Evolutionary conservation across 2,888 invertebrate species (phyloP), one percentile per base, ranked within the genome.

Genomic region (Tenthredo mesomela): DNA sequence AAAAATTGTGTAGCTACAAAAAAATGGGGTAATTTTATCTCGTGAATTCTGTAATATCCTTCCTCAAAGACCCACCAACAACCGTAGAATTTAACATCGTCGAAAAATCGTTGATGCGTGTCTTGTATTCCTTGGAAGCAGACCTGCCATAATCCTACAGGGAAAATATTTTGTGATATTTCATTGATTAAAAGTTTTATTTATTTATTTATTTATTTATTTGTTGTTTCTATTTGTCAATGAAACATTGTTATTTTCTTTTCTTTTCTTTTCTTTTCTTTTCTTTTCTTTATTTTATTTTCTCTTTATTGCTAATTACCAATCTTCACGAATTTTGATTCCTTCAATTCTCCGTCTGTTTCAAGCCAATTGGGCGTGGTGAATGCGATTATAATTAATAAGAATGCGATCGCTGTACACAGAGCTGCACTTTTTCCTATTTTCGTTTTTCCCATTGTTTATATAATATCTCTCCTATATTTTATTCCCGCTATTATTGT

Each of bases 21-120:
- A 94, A 99, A 99, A 18, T 97, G 96, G 83, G 98, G 98, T 89
- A 98, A 94, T 4, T 99, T 94, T 90, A 98, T 97, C 89, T 98
- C 97, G 90, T 98, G 97, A 88, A 99, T 98, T 85, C 98, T 98
- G 91, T 98, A 98, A 93, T 98, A 98, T 94, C 99, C 99, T 93
- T 98, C 98, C 93, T 99, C 98, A 91, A 98, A 98, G 86, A 99
- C 97, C 98, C 99, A 99, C 97, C 98, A 98, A 91, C 99, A 99
- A 0, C 98, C 98, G 21, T 94, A 95, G 90, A 98, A 98, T 83
- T 95, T 94, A 6, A 96, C 96, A 90, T 98, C 98, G 93, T 98
- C 99, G 58, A 58, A 78, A 29, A 47, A 87, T 93, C 96, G 95
- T 88, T 97, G 96, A 88, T 97, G 96, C 5, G 97, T 96, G 92